Base-by-base conservation (phyloP, 2,888 invertebrate species). In the Hyalella azteca region DNA sequence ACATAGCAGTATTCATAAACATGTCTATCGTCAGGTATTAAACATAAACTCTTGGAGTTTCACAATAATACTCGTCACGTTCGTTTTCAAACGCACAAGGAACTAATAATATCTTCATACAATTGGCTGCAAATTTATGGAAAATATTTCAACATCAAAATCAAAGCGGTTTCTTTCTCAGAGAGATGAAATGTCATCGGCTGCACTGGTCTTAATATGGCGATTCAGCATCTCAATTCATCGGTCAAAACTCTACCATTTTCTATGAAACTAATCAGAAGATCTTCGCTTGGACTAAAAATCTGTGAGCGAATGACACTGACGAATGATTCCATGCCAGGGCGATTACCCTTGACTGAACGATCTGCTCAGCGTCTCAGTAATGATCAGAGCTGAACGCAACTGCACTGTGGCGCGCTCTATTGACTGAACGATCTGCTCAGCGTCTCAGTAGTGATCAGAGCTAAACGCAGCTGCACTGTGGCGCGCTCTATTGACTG, bases 201-300 rank as follows among this genome's bases (percentile, higher is more conserved):
- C n/a, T n/a, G n/a, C n/a, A n/a, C n/a, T n/a, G 36, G n/a, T 66
- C 66, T 66, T 36, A 9, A 36, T 36, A 22, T 36, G 36, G 29
- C 19, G 54, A 66, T 36, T 36, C 19, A 36, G 66, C n/a, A n/a
- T 39, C 1, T 66, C 36, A 13, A 36, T 66, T 36, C 66, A 66
- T 9, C 66, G 66, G 36, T 66, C 66, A 66, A 66, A 66, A 66
- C 36, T 66, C 66, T 5, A 66, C 66, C 66, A 66, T 66, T 66
- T 66, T 66, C 66, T 66, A 36, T 32, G 66, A 36, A 66, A 66
- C 36, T 66, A 66, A 66, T 66, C 66, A 66, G 66, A 66, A 66
- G 66, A 66, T 29, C 36, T 32, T 26, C 36, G 39, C 15, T 66
- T n/a, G 7, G 66, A 29, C 29, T 29, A 36, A 66, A 22, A 66